Percentiles rank a stretch among this genome's conserved stretches.
These are phyloP conservation scores for Montipora capitata DNA, from an alignment of 92 coral and sea anemone species.

Conservation along the genomic window DNA sequence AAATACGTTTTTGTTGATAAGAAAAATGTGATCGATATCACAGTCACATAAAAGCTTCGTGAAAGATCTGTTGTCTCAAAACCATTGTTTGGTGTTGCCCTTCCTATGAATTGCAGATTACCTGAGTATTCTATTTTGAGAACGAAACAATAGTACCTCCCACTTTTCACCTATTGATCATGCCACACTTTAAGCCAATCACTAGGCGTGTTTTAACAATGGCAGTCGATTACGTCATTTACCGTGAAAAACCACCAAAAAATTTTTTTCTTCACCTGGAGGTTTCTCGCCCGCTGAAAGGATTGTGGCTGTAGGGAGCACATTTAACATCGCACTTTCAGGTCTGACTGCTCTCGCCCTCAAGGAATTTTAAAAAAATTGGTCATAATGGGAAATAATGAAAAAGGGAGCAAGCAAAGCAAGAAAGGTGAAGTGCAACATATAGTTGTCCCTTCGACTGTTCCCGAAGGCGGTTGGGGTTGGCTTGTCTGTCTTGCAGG, in stretches of 20 bases:
- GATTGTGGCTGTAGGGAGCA: neutral
- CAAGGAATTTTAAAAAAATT: neutral
- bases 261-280: conserved; percentile 36
- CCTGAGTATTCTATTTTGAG: neutral
- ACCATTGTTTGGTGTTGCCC: neutral
- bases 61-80: neutral
- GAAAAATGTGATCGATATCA: neutral
- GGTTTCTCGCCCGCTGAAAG: conserved; percentile 24
- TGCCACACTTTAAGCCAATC: conserved; percentile 76
- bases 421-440: conserved; percentile 43
- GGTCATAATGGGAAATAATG: conserved; percentile 64
- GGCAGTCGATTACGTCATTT: conserved; percentile 59
- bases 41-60: conserved; percentile 33
- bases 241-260: neutral
- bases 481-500: conserved; percentile 97
- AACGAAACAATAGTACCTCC: conserved; percentile 33
- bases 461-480: conserved; percentile 99
- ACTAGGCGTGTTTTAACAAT: conserved; percentile 6
- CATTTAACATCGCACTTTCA: conserved; percentile 24
- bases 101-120: neutral
- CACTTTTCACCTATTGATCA: conserved; percentile 54
- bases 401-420: conserved; percentile 31
- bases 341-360: conserved; percentile 35
- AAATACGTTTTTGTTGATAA: neutral
- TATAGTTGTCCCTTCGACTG: conserved; percentile 51